Conservation (phyloP, 2,797 vertebrate genomes). For the Kryptolebias ocellatus region DNA sequence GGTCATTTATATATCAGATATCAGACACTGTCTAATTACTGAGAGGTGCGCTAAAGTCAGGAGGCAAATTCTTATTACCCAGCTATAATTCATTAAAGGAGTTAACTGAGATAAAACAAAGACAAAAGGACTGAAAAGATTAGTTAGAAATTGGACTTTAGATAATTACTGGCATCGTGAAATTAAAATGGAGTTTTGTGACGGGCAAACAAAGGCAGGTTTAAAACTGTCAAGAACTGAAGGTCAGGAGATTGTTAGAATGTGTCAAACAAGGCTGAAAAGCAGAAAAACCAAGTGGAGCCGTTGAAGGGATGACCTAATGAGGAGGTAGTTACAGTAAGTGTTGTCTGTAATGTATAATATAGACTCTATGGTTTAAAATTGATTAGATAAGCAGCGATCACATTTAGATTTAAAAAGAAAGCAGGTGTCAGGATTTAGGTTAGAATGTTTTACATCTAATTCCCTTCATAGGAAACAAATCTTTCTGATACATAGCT, state of each 20-base stretch:
- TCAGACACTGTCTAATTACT: background rate
- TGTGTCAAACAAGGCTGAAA: background rate
- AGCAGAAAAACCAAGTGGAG: background rate
- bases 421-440: too few species aligned
- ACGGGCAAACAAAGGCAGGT: background rate
- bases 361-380: background rate
- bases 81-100: background rate
- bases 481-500: too few species aligned
- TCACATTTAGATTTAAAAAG: too few species aligned
- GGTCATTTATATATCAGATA: too few species aligned
- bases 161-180: background rate
- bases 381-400: background rate
- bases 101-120: background rate
- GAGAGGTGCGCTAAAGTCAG: background rate
- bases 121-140: too few species aligned
- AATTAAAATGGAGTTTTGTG: background rate
- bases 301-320: background rate
- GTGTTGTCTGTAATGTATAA: background rate
- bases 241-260: background rate
- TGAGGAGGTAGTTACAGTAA: background rate
- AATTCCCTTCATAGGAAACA: too few species aligned
- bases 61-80: background rate
- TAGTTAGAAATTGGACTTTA: background rate
- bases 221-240: background rate
- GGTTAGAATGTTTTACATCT: too few species aligned